Evolutionary conservation across 2,888 invertebrate species (phyloP).

Genomic region (Craniophora ligustri): DNA sequence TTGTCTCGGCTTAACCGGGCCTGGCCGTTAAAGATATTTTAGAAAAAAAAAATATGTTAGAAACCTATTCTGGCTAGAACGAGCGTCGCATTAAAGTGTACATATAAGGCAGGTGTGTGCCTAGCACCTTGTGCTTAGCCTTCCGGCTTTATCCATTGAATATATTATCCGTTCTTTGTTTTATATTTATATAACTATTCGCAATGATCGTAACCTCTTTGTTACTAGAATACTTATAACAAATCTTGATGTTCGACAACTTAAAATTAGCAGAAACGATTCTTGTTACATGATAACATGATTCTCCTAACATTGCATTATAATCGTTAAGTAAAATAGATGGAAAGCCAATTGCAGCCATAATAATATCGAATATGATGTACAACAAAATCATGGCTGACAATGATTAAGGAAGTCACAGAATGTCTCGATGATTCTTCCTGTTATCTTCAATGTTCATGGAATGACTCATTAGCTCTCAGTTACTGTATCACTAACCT

Average conservation of each 20-base stretch:
- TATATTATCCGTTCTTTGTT: slow-evolving; percentile 76
- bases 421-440: slow-evolving; percentile 62
- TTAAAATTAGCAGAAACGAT: slow-evolving; percentile 4
- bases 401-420: slow-evolving; percentile 68
- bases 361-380: slow-evolving; percentile 13
- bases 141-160: slow-evolving; percentile 77
- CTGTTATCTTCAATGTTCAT: slow-evolving; percentile 35
- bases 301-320: too few species aligned
- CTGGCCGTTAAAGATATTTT: slow-evolving; percentile 14
- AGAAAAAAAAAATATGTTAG: slow-evolving; percentile 41
- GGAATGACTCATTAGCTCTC: slow-evolving; percentile 47
- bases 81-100: slow-evolving; percentile 60
- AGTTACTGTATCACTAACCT: slow-evolving; percentile 34
- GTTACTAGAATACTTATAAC: slow-evolving; percentile 30
- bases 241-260: slow-evolving; percentile 22
- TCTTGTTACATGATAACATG: too few species aligned
- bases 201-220: slow-evolving; percentile 32
- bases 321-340: too few species aligned
- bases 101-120: slow-evolving; percentile 73
- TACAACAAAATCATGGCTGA: slow-evolving; percentile 38
- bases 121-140: slow-evolving; percentile 79
- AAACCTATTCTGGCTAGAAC: slow-evolving; percentile 53
- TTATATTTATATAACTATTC: slow-evolving; percentile 56
- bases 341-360: background rate
- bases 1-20: slow-evolving; percentile 19